These are phyloP conservation scores for Encarsia formosa DNA, from an alignment of 2,888 invertebrate species.

Conservation along the genomic window DNA sequence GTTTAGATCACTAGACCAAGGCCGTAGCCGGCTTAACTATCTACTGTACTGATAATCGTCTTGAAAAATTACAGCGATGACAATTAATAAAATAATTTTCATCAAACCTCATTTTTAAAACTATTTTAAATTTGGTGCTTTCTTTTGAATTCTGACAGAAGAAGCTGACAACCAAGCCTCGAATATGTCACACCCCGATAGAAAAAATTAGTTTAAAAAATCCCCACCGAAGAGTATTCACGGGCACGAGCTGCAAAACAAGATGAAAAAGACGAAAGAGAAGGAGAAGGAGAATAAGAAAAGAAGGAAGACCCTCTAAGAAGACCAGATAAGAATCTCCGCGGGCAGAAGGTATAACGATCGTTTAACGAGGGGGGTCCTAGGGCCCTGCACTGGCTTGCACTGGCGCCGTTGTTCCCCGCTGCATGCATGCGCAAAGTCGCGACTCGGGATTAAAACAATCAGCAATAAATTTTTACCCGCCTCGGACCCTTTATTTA, in stretches of 20 bases:
- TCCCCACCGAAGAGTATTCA: slow-evolving; percentile 12
- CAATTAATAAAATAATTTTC: too few relatives aligned
- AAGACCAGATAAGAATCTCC: slow-evolving; percentile 13
- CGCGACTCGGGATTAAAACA: slow-evolving; percentile 34
- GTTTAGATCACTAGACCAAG: too few relatives aligned
- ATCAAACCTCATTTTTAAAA: too few relatives aligned
- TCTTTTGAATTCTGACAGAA: too few relatives aligned
- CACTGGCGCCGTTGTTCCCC: slow-evolving; percentile 22
- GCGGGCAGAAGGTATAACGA: slow-evolving; percentile 37
- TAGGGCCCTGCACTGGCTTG: slow-evolving; percentile 1
- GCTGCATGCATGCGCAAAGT: too few relatives aligned
- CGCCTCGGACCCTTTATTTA: slow-evolving; percentile 13
- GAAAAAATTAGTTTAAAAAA: too few relatives aligned
- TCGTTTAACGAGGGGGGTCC: slow-evolving; percentile 43
- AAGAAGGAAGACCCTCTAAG: slow-evolving; percentile 5
- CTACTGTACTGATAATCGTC: too few relatives aligned
- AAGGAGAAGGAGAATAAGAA: not conserved
- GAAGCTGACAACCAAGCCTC: too few relatives aligned
- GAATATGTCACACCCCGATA: not conserved
- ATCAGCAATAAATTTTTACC: slow-evolving; percentile 36
- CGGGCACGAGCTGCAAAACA: slow-evolving; percentile 25
- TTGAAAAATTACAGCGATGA: too few relatives aligned
- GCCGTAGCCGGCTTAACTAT: too few relatives aligned
- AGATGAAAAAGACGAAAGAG: slow-evolving; percentile 10
- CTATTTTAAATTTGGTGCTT: too few relatives aligned